A percentile compares a stretch with the other conserved stretches of the same genome.
Evolutionary conservation across 2,888 invertebrate genomes (phyloP).

Genomic region (Trichopria drosophilae): DNA sequence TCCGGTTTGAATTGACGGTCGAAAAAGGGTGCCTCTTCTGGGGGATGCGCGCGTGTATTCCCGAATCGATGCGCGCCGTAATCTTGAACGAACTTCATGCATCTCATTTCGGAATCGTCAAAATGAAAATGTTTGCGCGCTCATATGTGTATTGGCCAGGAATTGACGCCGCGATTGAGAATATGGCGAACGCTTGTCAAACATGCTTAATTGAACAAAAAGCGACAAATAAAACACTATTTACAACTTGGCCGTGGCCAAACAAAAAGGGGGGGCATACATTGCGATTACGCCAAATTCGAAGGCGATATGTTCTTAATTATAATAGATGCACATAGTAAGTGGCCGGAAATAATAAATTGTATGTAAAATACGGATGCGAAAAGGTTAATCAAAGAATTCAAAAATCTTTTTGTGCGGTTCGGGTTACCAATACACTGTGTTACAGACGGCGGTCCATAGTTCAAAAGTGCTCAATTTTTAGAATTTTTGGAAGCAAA

Average conservation of each 20-base stretch:
- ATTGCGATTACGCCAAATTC: slow-evolving; percentile 24
- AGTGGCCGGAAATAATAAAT: slow-evolving; percentile 25
- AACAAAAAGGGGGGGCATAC: slow-evolving; percentile 14
- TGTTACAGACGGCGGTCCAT: slow-evolving; percentile 33
- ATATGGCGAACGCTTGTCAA: slow-evolving; percentile 22
- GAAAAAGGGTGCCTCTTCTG: slow-evolving; percentile 28
- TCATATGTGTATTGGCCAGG: slow-evolving; percentile 31
- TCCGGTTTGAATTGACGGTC: slow-evolving; percentile 4
- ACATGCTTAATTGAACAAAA: slow-evolving; percentile 27
- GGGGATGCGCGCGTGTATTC: slow-evolving; percentile 18
- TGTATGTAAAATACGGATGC: slow-evolving; percentile 17
- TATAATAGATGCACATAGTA: slow-evolving; percentile 19
- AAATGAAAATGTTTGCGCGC: slow-evolving; percentile 32
- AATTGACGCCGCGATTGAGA: slow-evolving; percentile 29
- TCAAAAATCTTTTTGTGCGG: slow-evolving; percentile 25
- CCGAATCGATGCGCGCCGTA: slow-evolving; percentile 11
- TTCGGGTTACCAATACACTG: slow-evolving; percentile 29
- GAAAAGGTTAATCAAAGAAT: slow-evolving; percentile 3
- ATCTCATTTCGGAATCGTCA: slow-evolving; percentile 32
- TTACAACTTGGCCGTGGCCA: slow-evolving; percentile 25
- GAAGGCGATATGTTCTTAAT: slow-evolving; percentile 22
- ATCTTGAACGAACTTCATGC: slow-evolving; percentile 24
- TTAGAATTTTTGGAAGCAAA: slow-evolving; percentile 23
- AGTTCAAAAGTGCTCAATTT: slow-evolving; percentile 26
- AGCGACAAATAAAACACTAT: slow-evolving; percentile 23